Percentiles rank a stretch among this genome's conserved stretches.
These are phyloP conservation scores for Helicoverpa assulta DNA, from an alignment of 2,888 invertebrate species.

Conservation along the genomic window DNA sequence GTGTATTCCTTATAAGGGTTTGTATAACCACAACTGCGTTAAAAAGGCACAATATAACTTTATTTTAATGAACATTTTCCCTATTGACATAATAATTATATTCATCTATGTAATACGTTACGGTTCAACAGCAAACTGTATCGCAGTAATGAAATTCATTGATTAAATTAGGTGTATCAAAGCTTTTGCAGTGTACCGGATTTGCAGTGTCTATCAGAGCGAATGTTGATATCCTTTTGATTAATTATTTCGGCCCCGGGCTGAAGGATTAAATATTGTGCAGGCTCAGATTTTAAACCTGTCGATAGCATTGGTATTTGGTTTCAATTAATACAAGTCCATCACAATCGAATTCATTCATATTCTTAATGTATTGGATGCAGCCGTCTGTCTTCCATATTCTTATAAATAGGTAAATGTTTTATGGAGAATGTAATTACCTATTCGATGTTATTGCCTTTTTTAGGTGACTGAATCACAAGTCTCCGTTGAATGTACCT, in stretches of 20 bases:
- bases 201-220: constrained; percentile 2
- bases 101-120: constrained; percentile 19
- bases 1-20: no score
- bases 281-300: not conserved
- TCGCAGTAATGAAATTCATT: constrained; percentile 17
- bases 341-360: no score
- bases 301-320: not conserved
- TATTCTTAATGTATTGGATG: no score
- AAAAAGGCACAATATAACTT: not conserved
- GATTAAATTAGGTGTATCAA: constrained; percentile 8
- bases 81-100: constrained; percentile 10
- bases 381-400: no score
- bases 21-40: no score
- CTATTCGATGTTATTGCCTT: no score
- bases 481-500: no score
- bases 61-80: constrained; percentile 5
- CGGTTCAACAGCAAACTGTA: constrained; percentile 14
- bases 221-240: constrained; percentile 2
- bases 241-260: not conserved
- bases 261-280: not conserved
- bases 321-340: no score
- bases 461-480: no score
- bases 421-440: no score
- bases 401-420: no score
- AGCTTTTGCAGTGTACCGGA: not conserved